Base-by-base conservation (phyloP, 1,140 invertebrate species). In the Xylocopa sonorina region DNA sequence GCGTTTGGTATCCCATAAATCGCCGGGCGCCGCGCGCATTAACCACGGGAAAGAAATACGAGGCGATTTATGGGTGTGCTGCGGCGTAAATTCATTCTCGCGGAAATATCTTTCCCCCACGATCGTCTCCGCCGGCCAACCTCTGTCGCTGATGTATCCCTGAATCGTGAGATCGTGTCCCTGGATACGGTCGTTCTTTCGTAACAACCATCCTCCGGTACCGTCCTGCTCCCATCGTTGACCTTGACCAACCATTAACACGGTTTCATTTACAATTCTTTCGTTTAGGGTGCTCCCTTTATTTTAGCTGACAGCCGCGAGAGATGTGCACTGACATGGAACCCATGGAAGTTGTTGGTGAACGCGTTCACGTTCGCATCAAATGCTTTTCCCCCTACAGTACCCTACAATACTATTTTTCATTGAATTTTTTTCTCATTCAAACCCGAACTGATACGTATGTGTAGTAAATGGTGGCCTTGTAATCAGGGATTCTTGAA, bases 1-100 rank as follows among this genome's bases (percentile, higher is more conserved):
- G 78, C 68, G 62, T 71, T 78, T 58, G 69, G 50, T 63, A 78
- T 58, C 77, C 41, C 82, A 74, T 87, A 86, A 87, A 86, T 87
- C 43, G 50, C n/a, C 51, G 27, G n/a, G 74, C 60, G 64, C 50
- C 67, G 46, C 57, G 73, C 75, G 73, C 79, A 82, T 85, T 82
- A 82, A 76, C 57, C 57, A 27, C 18, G 62, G 66, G 50, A 67
- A 80, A 72, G 53, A 81, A 80, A 75, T n/a, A 82, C 76, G 55
- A 74, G 72, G 29, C 53, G 68, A 87, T 87, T 87, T 87, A 87
- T 75, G 74, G 41, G n/a, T 29, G 18, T 55, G 43, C 66, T n/a
- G 21, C 43, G 50, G 53, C 43, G 80, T 87, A 85, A 87, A 87
- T 85, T 82, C 73, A 53, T 55, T 55, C 50, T 84, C 69, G 83